Conservation (phyloP, 2,888 invertebrate species). For the Maniola hyperantus region DNA sequence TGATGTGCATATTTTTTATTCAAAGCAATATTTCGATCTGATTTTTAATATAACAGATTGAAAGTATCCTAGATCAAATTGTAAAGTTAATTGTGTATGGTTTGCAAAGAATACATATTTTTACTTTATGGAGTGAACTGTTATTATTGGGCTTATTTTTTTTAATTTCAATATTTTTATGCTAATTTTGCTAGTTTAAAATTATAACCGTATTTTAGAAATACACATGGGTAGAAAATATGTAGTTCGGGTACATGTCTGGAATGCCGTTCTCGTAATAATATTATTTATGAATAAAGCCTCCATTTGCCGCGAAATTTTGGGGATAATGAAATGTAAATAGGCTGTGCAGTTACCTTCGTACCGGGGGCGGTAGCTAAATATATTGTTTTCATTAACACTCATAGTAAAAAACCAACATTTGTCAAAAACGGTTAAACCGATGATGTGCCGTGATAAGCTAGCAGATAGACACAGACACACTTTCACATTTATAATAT, state of each 20-base stretch:
- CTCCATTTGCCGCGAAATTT: not conserved
- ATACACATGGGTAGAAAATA: not conserved
- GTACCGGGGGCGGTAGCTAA: not conserved
- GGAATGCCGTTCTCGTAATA: not conserved
- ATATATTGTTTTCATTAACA: not conserved
- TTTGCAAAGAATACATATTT: too few species aligned
- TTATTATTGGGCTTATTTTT: not conserved
- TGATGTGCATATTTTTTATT: too few species aligned
- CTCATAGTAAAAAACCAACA: not conserved
- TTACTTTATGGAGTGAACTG: too few species aligned
- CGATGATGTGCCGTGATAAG: too few species aligned
- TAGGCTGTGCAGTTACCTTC: not conserved
- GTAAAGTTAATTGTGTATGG: too few species aligned
- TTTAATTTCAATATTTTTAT: not conserved
- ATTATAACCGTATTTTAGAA: not conserved
- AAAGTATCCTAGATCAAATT: too few species aligned
- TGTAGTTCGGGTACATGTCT: not conserved
- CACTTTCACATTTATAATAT: too few species aligned
- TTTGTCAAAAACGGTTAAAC: too few species aligned
- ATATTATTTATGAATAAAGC: constrained; percentile 6
- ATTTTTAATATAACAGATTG: too few species aligned
- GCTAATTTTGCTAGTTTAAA: not conserved
- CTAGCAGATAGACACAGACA: too few species aligned
- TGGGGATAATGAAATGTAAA: constrained; percentile 15
- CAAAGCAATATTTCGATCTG: too few species aligned